Percentiles rank a stretch among this genome's conserved stretches.
Conservation (phyloP, 2,888 invertebrate genomes). For the Temnothorax unifasciatus region DNA sequence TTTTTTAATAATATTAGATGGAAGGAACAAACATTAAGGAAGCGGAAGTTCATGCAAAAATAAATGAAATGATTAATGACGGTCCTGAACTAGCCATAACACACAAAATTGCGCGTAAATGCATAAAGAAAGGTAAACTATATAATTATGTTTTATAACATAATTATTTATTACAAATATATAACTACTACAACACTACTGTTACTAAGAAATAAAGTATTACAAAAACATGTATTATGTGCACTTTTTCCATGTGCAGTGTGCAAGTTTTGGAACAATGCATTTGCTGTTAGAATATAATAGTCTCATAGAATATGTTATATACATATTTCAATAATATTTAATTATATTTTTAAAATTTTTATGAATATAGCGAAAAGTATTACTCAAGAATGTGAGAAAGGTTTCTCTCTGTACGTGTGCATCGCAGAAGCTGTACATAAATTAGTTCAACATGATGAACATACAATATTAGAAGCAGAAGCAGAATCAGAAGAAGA, state of each 20-base stretch:
- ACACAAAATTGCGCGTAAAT: background rate
- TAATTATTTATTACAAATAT: background rate
- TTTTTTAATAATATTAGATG: background rate
- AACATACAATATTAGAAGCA: too few species aligned
- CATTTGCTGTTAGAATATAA: background rate
- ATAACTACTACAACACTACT: background rate
- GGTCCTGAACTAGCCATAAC: fast-evolving
- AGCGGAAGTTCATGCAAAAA: background rate
- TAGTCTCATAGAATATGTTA: background rate
- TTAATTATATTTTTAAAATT: background rate
- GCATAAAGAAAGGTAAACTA: constrained; percentile 1
- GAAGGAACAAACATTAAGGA: constrained; percentile 3
- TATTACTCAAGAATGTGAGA: constrained; percentile 15
- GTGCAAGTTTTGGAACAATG: background rate
- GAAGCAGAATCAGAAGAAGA: constrained; percentile 6
- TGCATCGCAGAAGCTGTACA: background rate
- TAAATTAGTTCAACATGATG: background rate
- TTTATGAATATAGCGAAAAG: constrained; percentile 11
- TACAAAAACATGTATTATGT: background rate
- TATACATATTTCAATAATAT: background rate
- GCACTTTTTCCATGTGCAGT: background rate
- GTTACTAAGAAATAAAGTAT: background rate
- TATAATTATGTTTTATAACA: too few species aligned
- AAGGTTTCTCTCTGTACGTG: background rate
- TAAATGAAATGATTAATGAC: fast-evolving